These are phyloP conservation scores for Laticauda colubrina DNA, from an alignment of 2,113 vertebrate species.

Conservation along the genomic window DNA sequence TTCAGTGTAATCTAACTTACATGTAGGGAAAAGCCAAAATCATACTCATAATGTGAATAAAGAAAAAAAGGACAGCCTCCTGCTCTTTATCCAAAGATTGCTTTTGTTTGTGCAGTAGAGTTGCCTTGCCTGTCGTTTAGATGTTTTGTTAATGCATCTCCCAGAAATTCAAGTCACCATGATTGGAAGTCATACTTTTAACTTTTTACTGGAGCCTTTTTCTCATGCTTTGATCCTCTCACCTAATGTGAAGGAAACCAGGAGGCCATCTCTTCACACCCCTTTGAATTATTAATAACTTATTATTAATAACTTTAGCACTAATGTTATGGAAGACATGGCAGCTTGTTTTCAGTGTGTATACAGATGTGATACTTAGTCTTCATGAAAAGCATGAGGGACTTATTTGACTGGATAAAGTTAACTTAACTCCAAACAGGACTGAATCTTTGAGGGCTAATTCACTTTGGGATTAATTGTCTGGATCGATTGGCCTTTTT, in stretches of 20 bases:
- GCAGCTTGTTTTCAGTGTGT: neutral
- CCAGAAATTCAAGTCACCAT: neutral
- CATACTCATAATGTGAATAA: neutral
- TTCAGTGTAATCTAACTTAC: neutral
- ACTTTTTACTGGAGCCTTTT: neutral
- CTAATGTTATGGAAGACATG: neutral
- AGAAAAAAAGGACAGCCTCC: neutral
- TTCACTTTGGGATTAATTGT: neutral
- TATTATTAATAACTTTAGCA: neutral
- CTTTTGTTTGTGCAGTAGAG: neutral
- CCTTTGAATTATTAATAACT: neutral
- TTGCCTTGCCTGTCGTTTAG: neutral
- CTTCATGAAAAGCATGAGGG: neutral
- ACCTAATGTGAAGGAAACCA: neutral
- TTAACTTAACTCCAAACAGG: neutral
- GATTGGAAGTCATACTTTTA: neutral
- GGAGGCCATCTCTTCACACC: neutral
- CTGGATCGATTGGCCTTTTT: neutral
- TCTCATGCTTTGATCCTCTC: neutral
- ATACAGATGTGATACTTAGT: neutral
- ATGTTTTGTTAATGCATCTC: neutral
- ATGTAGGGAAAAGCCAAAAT: neutral
- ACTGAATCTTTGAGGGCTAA: neutral
- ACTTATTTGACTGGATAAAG: neutral
- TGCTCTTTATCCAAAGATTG: neutral